phyloP scores from a whole-genome alignment of 2,113 vertebrate species.

The Neodontobutis hainanensis region DNA sequence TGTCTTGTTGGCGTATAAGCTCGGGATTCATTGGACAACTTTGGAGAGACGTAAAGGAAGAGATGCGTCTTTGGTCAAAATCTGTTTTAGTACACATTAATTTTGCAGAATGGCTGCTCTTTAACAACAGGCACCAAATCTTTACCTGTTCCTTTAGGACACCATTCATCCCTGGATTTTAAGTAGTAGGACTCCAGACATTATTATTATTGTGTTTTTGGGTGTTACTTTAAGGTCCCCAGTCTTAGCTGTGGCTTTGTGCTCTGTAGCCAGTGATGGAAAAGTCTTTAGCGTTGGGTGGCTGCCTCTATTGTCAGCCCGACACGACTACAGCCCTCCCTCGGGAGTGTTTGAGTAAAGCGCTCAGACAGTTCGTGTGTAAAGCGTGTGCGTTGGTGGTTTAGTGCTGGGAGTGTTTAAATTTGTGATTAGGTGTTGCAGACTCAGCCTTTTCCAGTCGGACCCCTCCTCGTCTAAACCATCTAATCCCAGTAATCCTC shows the following conservation, averaged over 20 bases:
- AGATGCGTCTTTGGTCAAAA: too few species aligned
- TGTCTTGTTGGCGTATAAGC: too few species aligned
- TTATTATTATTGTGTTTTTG: background rate
- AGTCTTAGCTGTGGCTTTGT: constrained; percentile 7
- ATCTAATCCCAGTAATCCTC: constrained; percentile 66
- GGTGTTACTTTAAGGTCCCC: constrained; percentile 1
- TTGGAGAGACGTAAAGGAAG: too few species aligned
- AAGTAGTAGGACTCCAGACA: too few species aligned
- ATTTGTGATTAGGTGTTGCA: constrained; percentile 42
- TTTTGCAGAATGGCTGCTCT: too few species aligned
- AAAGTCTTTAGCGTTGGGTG: constrained; percentile 54
- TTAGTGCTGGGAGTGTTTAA: constrained; percentile 7
- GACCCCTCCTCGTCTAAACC: constrained; percentile 52
- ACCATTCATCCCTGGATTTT: too few species aligned
- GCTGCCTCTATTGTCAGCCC: constrained; percentile 61
- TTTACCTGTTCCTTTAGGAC: too few species aligned
- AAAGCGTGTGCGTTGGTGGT: constrained; percentile 6
- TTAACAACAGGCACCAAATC: too few species aligned
- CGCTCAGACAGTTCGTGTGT: constrained; percentile 47
- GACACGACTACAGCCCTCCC: constrained; percentile 50
- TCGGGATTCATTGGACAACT: too few species aligned
- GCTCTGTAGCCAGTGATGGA: constrained; percentile 26
- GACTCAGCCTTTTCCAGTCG: constrained; percentile 70
- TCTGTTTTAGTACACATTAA: too few species aligned
- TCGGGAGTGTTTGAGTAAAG: constrained; percentile 41